phyloP scores from a whole-genome alignment of 2,797 vertebrate species.

The Pseudotriccus pelzelni region DNA sequence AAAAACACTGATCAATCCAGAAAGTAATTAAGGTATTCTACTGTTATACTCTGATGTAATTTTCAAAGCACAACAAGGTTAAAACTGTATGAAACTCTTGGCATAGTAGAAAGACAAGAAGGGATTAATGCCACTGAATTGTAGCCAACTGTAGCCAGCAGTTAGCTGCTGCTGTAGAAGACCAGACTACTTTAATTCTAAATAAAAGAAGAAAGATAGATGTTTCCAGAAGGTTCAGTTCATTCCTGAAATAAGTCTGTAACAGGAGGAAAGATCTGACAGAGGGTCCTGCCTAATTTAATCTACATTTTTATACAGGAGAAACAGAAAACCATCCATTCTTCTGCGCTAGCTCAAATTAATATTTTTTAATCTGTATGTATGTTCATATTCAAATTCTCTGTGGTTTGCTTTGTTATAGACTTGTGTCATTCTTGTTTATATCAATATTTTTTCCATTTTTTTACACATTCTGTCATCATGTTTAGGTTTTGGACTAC shows the following conservation, averaged over 20 bases:
- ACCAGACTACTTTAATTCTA: neutral
- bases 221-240: neutral
- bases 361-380: neutral
- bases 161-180: neutral
- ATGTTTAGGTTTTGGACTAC: neutral
- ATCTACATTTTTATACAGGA: conserved; percentile 13
- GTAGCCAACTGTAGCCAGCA: neutral
- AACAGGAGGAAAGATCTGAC: conserved; percentile 10
- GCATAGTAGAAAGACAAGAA: neutral
- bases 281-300: conserved; percentile 7
- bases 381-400: neutral
- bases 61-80: conserved; percentile 13
- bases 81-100: conserved; percentile 30
- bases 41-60: neutral
- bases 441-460: neutral
- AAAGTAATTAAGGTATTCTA: neutral
- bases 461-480: neutral
- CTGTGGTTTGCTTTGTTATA: neutral
- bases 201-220: neutral
- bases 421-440: neutral
- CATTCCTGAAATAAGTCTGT: conserved; percentile 35
- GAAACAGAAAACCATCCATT: conserved; percentile 24
- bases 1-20: neutral
- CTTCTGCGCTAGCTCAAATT: neutral
- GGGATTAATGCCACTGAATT: neutral